Percentiles rank a stretch among this genome's conserved stretches.
phyloP scores from a whole-genome alignment of 2,888 invertebrate species.

The Eledona agricola region DNA sequence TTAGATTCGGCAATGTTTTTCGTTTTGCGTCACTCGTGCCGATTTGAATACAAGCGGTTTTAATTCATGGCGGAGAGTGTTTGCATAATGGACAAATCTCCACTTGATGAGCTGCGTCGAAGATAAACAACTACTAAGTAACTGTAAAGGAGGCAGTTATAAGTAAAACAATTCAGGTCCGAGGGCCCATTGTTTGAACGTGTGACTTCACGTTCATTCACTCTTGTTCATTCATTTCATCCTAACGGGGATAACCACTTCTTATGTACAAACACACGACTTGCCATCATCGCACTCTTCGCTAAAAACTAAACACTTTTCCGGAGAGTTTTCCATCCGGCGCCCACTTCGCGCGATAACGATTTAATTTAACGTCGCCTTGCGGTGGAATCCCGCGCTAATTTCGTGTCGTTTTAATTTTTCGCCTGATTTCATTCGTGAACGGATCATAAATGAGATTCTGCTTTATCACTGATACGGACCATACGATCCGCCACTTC shows the following conservation, averaged over 20 bases:
- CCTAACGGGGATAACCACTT: conserved; percentile 37
- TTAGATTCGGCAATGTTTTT: conserved; percentile 29
- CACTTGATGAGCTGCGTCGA: conserved; percentile 27
- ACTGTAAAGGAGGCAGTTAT: conserved; percentile 37
- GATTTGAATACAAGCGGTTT: conserved; percentile 35
- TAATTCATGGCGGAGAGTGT: conserved; percentile 30
- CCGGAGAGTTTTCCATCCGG: background rate
- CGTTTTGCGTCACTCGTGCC: no score
- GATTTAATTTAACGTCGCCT: conserved; percentile 15
- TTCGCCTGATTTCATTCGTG: conserved; percentile 27
- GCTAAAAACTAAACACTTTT: background rate
- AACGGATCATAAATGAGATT: conserved; percentile 26
- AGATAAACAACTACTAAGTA: conserved; percentile 37
- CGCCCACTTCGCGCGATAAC: conserved; percentile 3
- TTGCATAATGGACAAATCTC: conserved; percentile 33
- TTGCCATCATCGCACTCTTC: background rate
- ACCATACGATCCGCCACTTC: conserved; percentile 13
- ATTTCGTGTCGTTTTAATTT: conserved; percentile 28
- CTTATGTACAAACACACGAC: background rate
- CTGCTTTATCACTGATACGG: conserved; percentile 20
- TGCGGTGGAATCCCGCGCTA: conserved; percentile 14
- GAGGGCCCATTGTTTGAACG: conserved; percentile 45
- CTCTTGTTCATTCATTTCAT: conserved; percentile 47
- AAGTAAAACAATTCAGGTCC: conserved; percentile 39
- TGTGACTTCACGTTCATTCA: conserved; percentile 48